Percentiles rank a stretch among this genome's conserved stretches.
Conservation (phyloP, 30 jellyfish, hydroid and myxozoan species). For the Turritopsis dohrnii region DNA sequence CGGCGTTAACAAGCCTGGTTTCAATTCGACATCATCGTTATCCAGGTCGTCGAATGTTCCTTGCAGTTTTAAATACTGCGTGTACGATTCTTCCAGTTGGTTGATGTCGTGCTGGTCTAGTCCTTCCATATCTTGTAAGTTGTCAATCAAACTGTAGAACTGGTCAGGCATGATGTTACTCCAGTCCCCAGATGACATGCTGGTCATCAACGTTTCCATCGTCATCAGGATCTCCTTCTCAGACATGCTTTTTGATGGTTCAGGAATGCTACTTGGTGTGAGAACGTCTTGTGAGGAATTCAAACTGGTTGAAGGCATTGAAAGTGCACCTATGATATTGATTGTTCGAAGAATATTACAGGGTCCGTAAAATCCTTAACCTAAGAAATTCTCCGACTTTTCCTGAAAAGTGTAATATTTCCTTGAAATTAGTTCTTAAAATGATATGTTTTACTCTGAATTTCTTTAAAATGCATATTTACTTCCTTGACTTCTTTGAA, state of each 20-base stretch:
- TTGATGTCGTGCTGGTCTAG: constrained; percentile 68
- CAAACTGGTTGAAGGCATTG: constrained; percentile 8
- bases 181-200: constrained; percentile 81
- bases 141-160: constrained; percentile 81
- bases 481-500: no score
- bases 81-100: constrained; percentile 73
- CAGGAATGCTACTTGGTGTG: constrained; percentile 21
- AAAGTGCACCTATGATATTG: neutral
- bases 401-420: no score
- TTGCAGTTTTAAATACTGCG: constrained; percentile 59
- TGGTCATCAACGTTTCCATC: constrained; percentile 84
- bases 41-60: constrained; percentile 52
- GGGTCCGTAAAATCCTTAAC: no score
- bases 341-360: no score
- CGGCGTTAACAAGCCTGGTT: constrained; percentile 32
- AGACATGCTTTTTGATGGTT: constrained; percentile 18
- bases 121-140: constrained; percentile 79
- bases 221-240: constrained; percentile 63
- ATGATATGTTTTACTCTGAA: no score
- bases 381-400: no score
- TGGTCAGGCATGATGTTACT: constrained; percentile 63
- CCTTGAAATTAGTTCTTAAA: no score
- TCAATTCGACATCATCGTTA: constrained; percentile 34
- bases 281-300: constrained; percentile 7
- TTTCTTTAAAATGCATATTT: no score